Conservation (phyloP, 35 echinoderm and acorn worm genomes). For the Acanthaster planci region DNA sequence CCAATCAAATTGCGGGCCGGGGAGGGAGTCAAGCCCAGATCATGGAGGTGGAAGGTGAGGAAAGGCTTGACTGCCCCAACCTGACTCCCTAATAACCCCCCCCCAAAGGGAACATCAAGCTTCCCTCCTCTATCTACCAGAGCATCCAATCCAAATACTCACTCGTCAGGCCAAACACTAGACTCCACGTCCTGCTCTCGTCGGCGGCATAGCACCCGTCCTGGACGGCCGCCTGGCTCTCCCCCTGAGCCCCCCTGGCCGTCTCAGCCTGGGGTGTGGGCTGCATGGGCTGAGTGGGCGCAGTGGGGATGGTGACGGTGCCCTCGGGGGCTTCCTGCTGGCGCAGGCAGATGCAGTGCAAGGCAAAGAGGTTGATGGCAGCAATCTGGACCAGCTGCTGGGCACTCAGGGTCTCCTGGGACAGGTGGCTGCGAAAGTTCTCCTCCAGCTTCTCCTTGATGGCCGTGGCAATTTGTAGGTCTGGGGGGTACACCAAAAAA, state of each 20-base stretch:
- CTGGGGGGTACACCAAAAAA: too few species aligned
- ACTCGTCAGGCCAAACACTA: constrained; percentile 67
- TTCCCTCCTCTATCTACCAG: too few species aligned
- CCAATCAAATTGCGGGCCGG: background rate
- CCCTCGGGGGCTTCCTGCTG: constrained; percentile 15
- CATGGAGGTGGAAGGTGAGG: too few species aligned
- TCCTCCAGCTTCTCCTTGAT: constrained; percentile 97
- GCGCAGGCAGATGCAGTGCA: constrained; percentile 68
- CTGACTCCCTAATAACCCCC: too few species aligned
- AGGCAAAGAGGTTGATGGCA: constrained; percentile 93
- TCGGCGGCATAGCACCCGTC: constrained; percentile 45
- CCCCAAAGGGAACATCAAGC: too few species aligned
- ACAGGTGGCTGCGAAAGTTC: constrained; percentile 87
- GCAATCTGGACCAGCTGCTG: constrained; percentile 96
- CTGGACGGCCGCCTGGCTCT: constrained; percentile 17
- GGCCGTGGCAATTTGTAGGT: constrained; percentile 87
- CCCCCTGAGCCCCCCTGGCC: constrained; percentile 27
- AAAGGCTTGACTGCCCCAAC: too few species aligned
- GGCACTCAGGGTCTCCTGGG: constrained; percentile 77
- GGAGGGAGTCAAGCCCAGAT: too few species aligned
- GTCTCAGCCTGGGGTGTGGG: background rate
- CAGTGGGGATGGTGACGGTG: background rate
- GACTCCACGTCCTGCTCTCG: constrained; percentile 68
- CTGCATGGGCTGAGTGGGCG: too few species aligned
- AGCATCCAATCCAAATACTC: too few species aligned